phyloP scores from a whole-genome alignment of 2,797 vertebrate species.

The Muscicapa comitata region DNA sequence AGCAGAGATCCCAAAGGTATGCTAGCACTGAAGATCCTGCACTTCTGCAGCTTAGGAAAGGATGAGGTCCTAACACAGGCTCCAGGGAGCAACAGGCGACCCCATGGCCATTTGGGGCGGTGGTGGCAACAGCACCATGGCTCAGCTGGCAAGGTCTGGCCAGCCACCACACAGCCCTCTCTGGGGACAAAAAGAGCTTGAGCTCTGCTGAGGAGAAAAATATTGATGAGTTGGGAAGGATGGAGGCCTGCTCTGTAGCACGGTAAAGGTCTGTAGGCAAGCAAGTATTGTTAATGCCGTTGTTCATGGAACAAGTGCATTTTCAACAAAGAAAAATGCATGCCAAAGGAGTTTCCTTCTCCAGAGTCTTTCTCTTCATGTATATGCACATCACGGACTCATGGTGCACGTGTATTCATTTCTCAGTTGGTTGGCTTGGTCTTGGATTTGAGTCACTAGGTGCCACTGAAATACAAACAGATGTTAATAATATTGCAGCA shows the following conservation, averaged over 20 bases:
- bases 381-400: not conserved
- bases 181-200: not conserved
- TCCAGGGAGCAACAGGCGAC: not conserved
- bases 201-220: not conserved
- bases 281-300: not conserved
- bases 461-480: slow-evolving; percentile 13
- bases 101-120: rapidly evolving
- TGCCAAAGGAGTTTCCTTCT: not conserved
- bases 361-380: not conserved
- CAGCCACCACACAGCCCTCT: not conserved
- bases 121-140: rapidly evolving
- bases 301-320: not conserved
- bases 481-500: not conserved
- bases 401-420: not conserved
- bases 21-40: not conserved
- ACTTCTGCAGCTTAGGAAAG: not conserved
- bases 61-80: not conserved
- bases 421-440: not conserved
- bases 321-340: not conserved
- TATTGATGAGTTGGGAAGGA: not conserved
- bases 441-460: slow-evolving; percentile 12
- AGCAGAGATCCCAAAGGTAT: not conserved
- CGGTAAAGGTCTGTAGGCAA: not conserved
- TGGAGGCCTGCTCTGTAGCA: not conserved
- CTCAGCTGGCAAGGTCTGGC: not conserved